Base-by-base conservation (phyloP, 2,797 vertebrate species). In the Enteromius argenteus region DNA sequence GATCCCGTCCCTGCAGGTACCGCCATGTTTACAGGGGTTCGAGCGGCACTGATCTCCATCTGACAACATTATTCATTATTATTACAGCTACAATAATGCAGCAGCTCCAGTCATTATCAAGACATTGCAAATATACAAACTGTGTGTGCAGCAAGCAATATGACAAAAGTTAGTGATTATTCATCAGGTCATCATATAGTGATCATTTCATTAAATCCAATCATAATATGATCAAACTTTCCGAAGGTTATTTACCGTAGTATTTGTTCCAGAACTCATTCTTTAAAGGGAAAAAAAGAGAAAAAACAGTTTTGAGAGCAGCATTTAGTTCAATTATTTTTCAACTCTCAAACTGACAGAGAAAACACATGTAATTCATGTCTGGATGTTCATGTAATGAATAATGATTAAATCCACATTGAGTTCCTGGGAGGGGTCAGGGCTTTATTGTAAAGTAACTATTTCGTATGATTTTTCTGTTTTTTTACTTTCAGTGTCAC, bases 21-120 rank as follows among this genome's bases (percentile, higher is more conserved):
- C 95, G 0, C 95, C 94, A 39, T 98, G 90, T 74, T 95, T 93
- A 87, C 98, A 99, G 1, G 97, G 98, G 89, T 89, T 94, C 0
- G 95, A 92, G 0, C 82, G 5, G 17, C 98, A 99, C 21, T 95
- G 95, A 83, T 92, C 87, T 11, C 96, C 95, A 0, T 91, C 97
- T 97, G 90, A 0, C 3, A 30, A 56, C 37, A 32, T 44, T 39
- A 8, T 73, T 66, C 8, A 30, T 64, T 4, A 44, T 21, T 37
- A 23, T 30, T n/a, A 80, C 21, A 67, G 3, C 35, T n/a, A 21
- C 19, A 11, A 35, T 68, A 68, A 68, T 35, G 19, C 35, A 68
- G 66, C 19, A 13, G 32, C 4, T 35, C 62, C 4, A 4, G 11
- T 11, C 51, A 49, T 11, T 21, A 37, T 51, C 9, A 51, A 21